Base-by-base conservation (phyloP, 2,113 vertebrate genomes). In the Pseudonaja textilis region DNA sequence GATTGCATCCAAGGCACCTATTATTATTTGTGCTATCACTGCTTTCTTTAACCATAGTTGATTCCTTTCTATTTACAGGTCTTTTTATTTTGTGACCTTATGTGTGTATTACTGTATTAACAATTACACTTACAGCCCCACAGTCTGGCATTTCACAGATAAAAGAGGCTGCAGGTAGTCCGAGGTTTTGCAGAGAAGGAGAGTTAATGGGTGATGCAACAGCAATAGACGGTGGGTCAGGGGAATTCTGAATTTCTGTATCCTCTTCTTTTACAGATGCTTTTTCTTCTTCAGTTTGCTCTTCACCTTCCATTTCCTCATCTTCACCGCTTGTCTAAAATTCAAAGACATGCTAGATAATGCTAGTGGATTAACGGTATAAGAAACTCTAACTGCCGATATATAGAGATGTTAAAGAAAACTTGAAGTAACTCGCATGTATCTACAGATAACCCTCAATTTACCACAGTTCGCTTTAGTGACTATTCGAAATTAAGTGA, bases 91-190 rank as follows among this genome's bases (percentile, higher is more conserved):
- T 69, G 12, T 69, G 4, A 69, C 61, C 29, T 69, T 69, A n/a
- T 69, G 29, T 16, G 61, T 69, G 64, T 16, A n/a, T 18, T 45
- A 22, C 74, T 90, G 92, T 90, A 90, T 87, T 7, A 91, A 1
- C 5, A 55, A 85, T 64, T n/a, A 94, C 87, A 97, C 98, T 87
- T 98, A 98, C 98, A 93, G 97, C 98, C 0, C 98, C 98, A 25
- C 98, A 98, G 95, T 98, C 98, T 89, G 97, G 98, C 97, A 98
- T 98, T 96, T 98, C 98, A 95, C 98, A 98, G 94, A 97, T 95
- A 96, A 98, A 98, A 93, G 97, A 97, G 93, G 96, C 96, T 0
- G 96, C 96, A 87, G 97, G 96, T 69, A 97, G 96, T 26, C 96
- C 89, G 54, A 96, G 94, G 91, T 96, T 96, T 92, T 97, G 97